Evolutionary conservation across 2,113 vertebrate genomes (phyloP).

Genomic region (Abramis brama): DNA sequence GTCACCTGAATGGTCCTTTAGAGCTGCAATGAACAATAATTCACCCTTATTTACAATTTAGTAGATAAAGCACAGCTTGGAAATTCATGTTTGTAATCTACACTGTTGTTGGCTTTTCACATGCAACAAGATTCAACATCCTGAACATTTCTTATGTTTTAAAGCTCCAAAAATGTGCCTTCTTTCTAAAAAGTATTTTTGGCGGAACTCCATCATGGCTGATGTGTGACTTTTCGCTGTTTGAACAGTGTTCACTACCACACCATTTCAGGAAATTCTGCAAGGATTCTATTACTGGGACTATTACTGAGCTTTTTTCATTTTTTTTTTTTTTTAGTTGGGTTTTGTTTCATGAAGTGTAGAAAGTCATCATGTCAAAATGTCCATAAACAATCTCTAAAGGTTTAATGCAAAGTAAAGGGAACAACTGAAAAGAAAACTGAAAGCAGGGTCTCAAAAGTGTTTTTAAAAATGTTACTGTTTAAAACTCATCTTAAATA

Average conservation of each 20-base stretch:
- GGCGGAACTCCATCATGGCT: neutral
- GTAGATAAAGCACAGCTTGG: neutral
- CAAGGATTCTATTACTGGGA: neutral
- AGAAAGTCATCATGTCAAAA: neutral
- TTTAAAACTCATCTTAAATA: too few species aligned
- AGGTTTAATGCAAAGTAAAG: neutral
- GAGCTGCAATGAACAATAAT: neutral
- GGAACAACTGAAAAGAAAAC: too few species aligned
- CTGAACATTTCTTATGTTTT: neutral
- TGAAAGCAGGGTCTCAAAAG: too few species aligned
- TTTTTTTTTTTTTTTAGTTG: too few species aligned
- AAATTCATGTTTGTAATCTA: neutral
- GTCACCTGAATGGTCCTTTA: neutral
- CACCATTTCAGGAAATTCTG: neutral
- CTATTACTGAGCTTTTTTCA: neutral
- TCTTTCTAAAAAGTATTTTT: slow-evolving; percentile 1
- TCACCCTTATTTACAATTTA: neutral
- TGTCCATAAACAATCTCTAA: neutral
- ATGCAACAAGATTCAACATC: neutral
- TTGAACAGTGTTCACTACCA: neutral
- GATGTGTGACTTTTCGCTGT: neutral
- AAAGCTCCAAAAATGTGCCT: neutral
- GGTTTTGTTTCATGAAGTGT: neutral
- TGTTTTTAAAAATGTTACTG: too few species aligned
- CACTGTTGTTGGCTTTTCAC: neutral